Evolutionary conservation across 2,113 vertebrate species (phyloP).

Genomic region (Oxyruncus cristatus): DNA sequence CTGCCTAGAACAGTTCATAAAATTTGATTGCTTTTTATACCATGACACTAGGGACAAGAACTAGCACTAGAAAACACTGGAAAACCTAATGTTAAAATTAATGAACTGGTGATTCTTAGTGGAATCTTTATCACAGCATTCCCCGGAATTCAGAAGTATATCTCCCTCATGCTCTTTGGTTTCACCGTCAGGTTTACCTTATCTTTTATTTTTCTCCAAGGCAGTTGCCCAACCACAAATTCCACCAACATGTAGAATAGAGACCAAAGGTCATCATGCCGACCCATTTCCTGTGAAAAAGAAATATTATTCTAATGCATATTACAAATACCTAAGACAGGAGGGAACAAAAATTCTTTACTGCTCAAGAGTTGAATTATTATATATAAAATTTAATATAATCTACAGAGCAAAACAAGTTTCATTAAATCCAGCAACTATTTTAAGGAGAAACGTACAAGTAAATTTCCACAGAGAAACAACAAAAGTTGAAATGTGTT

Average conservation of each 20-base stretch:
- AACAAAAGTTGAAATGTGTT: background rate
- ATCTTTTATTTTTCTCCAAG: slow-evolving; percentile 99
- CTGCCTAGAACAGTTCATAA: background rate
- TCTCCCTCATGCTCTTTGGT: background rate
- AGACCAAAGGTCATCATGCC: slow-evolving; percentile 98
- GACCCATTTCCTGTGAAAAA: slow-evolving; percentile 92
- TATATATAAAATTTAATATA: background rate
- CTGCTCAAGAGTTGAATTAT: background rate
- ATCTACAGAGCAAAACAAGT: background rate
- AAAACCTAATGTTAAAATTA: background rate
- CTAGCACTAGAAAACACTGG: background rate
- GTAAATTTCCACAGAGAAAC: background rate
- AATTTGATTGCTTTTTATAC: background rate
- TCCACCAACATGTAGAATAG: slow-evolving; percentile 99
- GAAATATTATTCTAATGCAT: slow-evolving; percentile 35
- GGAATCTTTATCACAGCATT: background rate
- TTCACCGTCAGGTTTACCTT: slow-evolving; percentile 80
- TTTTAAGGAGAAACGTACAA: background rate
- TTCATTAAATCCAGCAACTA: background rate
- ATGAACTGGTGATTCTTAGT: background rate
- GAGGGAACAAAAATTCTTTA: background rate
- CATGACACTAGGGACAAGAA: background rate
- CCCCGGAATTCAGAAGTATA: background rate
- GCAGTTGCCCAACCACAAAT: slow-evolving; percentile 94
- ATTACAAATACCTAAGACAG: background rate